Base-by-base conservation (phyloP, 2,797 vertebrate genomes). In the Phataginus tetradactyla region DNA sequence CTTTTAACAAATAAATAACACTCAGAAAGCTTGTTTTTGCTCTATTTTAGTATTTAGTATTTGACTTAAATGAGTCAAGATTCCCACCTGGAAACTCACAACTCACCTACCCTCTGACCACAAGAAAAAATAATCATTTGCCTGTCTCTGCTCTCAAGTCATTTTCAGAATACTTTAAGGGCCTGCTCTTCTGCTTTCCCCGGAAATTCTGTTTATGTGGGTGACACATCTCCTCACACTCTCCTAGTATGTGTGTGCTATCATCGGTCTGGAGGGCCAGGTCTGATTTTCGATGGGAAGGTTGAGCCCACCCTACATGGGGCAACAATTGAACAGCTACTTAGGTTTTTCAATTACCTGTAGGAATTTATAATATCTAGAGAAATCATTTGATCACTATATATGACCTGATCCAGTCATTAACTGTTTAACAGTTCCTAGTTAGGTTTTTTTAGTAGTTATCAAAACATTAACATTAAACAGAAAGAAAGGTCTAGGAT, bases 231-330 rank as follows among this genome's bases (percentile, higher is more conserved):
- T 53, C 14, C 34, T 45, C 59, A 63, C 2, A n/a, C 13, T 7
- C 7, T 77, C 7, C 0, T 3, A 27, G 2, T 32, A 4, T n/a
- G 0, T 23, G 5, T 5, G 4, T 15, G 1, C 14, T 15, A 8
- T 2, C 34, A 2, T 53, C n/a, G 14, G 42, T 39, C 32, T 57
- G 0, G 0, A 27, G 34, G 23, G 10, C 9, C 59, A 78, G 42
- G 91, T 7, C 17, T 49, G 42, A 74, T 12, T 29, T 45, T 23
- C 18, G 27, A 0, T 72, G 13, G n/a, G 1, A 0, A n/a, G 0
- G 2, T 34, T 17, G 2, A 63, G 27, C 68, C 34, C 8, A n/a
- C 63, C 20, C 49, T 79, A 32, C 45, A 53, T 0, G 4, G 4
- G 17, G 29, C 37, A 79, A 61, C 1, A 37, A 39, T 7, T 17